Conservation (phyloP, 2,113 vertebrate species). For the Cervus canadensis region DNA sequence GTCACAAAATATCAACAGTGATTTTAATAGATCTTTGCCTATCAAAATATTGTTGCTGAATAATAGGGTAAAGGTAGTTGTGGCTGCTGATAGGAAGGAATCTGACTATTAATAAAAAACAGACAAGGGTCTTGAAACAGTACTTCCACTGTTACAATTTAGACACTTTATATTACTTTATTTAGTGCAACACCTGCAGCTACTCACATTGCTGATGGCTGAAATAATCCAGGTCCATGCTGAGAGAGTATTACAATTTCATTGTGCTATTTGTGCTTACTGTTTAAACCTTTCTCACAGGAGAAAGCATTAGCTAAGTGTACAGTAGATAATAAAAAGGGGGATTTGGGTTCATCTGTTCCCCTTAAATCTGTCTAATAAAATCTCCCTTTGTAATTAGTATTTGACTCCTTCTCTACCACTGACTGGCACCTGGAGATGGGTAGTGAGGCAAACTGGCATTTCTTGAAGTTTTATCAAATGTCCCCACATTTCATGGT, state of each 20-base stretch:
- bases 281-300: slow-evolving; percentile 69
- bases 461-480: background rate
- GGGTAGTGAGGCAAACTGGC: slow-evolving; percentile 31
- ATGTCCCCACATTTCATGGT: background rate
- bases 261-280: slow-evolving; percentile 82
- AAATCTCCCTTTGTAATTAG: slow-evolving; percentile 68
- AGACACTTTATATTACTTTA: slow-evolving; percentile 88
- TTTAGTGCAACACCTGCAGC: slow-evolving; percentile 88
- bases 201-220: slow-evolving; percentile 82
- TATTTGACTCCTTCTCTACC: slow-evolving; percentile 11
- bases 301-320: slow-evolving; percentile 65
- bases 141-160: slow-evolving; percentile 85
- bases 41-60: slow-evolving; percentile 85
- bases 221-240: slow-evolving; percentile 84
- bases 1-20: slow-evolving; percentile 82
- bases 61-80: slow-evolving; percentile 82
- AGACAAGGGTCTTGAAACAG: slow-evolving; percentile 85
- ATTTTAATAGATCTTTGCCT: slow-evolving; percentile 86
- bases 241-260: slow-evolving; percentile 77
- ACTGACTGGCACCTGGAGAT: slow-evolving; percentile 31
- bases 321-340: slow-evolving; percentile 61
- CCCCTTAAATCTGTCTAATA: slow-evolving; percentile 65
- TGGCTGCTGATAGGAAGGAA: slow-evolving; percentile 87
- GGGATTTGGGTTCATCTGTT: slow-evolving; percentile 56
- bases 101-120: slow-evolving; percentile 89